Evolutionary conservation across 2,113 vertebrate genomes (phyloP).

Genomic region (Harpagus bidentatus): DNA sequence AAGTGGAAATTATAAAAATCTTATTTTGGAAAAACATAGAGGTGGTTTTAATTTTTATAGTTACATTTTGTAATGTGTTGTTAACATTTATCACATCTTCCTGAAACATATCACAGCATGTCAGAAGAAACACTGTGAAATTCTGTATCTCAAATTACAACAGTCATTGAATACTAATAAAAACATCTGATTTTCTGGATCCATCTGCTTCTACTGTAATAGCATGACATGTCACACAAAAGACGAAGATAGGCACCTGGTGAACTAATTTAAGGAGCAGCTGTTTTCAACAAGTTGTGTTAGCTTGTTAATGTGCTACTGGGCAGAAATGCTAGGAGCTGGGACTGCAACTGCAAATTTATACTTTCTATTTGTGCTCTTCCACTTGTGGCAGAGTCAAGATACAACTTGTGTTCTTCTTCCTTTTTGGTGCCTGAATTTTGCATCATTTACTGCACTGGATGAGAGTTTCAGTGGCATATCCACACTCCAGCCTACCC

Average conservation of each 20-base stretch:
- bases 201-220: neutral
- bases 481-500: neutral
- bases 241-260: neutral
- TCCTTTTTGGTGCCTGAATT: neutral
- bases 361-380: neutral
- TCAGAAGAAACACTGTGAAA: neutral
- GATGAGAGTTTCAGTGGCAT: neutral
- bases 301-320: neutral
- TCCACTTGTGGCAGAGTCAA: neutral
- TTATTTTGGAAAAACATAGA: neutral
- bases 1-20: neutral
- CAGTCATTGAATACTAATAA: neutral
- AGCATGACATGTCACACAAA: neutral
- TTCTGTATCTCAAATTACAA: neutral
- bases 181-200: neutral
- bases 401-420: neutral
- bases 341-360: neutral
- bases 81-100: neutral
- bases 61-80: neutral
- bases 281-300: neutral
- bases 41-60: neutral
- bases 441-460: neutral
- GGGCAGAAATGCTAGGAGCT: neutral
- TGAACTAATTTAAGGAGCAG: neutral
- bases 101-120: neutral